Evolutionary conservation across 2,113 vertebrate species (phyloP).

Genomic region (Copsychus sechellarum): DNA sequence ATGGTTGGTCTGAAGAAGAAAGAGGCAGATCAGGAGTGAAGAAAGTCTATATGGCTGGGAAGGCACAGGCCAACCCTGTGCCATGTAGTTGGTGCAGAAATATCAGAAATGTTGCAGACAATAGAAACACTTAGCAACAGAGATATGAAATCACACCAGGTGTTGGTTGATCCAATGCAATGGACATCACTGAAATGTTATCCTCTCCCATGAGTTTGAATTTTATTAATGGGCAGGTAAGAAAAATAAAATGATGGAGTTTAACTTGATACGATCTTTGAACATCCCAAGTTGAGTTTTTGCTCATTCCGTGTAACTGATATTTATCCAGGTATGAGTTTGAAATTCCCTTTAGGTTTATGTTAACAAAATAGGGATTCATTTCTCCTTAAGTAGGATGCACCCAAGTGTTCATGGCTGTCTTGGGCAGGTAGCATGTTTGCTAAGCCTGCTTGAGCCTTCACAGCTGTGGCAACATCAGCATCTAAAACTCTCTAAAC

Average conservation of each 20-base stretch:
- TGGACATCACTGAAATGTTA: background rate
- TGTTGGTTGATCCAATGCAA: background rate
- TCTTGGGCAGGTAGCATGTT: background rate
- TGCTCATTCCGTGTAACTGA: background rate
- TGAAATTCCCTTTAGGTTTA: background rate
- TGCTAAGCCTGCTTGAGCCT: background rate
- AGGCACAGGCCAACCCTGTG: background rate
- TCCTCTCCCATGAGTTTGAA: background rate
- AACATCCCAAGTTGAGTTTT: background rate
- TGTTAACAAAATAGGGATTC: background rate
- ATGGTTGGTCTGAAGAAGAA: background rate
- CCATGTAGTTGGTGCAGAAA: background rate
- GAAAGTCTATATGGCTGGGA: background rate
- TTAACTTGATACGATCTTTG: background rate
- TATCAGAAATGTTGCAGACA: background rate
- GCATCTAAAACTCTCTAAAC: background rate
- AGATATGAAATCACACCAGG: fast-evolving
- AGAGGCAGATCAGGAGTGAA: background rate
- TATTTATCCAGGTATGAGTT: background rate
- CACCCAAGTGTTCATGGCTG: background rate
- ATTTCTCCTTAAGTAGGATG: background rate
- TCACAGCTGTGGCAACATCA: background rate
- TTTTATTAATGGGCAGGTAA: background rate
- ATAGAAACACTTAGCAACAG: background rate
- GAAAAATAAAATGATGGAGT: background rate